Evolutionary conservation across 2,797 vertebrate genomes (phyloP), one percentile per base, ranked within the genome.

Genomic region (Anas capensis): DNA sequence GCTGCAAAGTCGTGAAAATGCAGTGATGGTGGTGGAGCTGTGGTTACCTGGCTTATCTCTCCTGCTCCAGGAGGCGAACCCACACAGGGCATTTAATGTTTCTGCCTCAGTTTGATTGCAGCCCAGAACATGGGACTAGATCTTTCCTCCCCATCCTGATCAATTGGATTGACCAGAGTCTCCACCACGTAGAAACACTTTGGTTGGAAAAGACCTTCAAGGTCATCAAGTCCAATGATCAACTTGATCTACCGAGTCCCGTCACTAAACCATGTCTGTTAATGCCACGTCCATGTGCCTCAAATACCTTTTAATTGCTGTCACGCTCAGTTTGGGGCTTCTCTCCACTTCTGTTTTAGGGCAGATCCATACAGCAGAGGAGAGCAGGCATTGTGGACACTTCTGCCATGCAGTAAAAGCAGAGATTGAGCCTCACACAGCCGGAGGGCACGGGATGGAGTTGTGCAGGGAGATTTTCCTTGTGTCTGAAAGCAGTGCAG

Each of bases 311-410:
- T 87, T 33, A 61, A 73, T 38, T 24, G 40, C 48, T 36, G 2
- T 26, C 16, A 2, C 10, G n/a, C 48, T 33, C 61, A 11, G 38
- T 21, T 19, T 19, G 27, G 42, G 60, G 10, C 21, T 31, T 31
- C 56, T 51, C 23, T 24, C 24, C 19, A 1, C 1, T 1, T 13
- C 60, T 61, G 31, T 66, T 46, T 21, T 40, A 18, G n/a, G 49
- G 6, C 2, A 0, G 57, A 51, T 44, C 23, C 0, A 0, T 23
- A 2, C 0, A 9, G 54, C 2, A 14, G 31, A n/a, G 54, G 23
- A 53, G n/a, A 65, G 49, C 8, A 2, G 14, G 49, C 49, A 26
- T 51, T 0, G 49, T 51, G 24, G 24, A 26, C 14, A 12, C 49
- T 26, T 51, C 3, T 51, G 24, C 42, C 3, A 1, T 5, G 8